A percentile compares a stretch with the other conserved stretches of the same genome.
phyloP scores from a whole-genome alignment of 2,113 vertebrate genomes.

The Cavia aperea region DNA sequence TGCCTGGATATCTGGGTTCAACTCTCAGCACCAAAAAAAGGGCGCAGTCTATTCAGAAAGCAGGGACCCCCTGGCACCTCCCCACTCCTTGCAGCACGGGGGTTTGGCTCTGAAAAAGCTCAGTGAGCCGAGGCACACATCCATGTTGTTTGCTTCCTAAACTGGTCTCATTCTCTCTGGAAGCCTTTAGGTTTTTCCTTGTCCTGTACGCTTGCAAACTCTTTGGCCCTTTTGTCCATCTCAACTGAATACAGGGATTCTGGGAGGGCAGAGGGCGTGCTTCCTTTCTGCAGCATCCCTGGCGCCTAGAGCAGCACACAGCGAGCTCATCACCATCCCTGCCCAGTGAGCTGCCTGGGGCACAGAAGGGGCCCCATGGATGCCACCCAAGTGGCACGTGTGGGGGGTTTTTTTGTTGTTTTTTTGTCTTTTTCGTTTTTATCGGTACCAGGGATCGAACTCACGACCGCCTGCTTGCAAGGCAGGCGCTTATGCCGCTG shows the following conservation, averaged over 20 bases:
- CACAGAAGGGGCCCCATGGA: neutral
- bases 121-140: neutral
- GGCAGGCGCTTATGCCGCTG: too few species aligned
- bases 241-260: neutral
- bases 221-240: neutral
- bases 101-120: neutral
- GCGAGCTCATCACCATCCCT: neutral
- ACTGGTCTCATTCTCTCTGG: neutral
- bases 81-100: neutral
- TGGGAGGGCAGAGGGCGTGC: neutral
- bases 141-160: neutral
- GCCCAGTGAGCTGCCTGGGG: neutral
- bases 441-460: too few species aligned
- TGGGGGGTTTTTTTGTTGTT: too few species aligned
- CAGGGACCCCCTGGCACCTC: neutral
- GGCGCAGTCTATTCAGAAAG: neutral
- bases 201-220: slow-evolving; percentile 4
- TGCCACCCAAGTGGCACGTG: neutral
- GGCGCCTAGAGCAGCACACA: neutral
- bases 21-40: neutral
- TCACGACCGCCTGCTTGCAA: too few species aligned
- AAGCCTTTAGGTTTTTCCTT: slow-evolving; percentile 2
- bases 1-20: neutral
- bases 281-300: neutral
- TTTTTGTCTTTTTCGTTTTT: too few species aligned